Evolutionary conservation across 2,113 vertebrate species (phyloP).

Genomic region (Paedocypris sp.): DNA sequence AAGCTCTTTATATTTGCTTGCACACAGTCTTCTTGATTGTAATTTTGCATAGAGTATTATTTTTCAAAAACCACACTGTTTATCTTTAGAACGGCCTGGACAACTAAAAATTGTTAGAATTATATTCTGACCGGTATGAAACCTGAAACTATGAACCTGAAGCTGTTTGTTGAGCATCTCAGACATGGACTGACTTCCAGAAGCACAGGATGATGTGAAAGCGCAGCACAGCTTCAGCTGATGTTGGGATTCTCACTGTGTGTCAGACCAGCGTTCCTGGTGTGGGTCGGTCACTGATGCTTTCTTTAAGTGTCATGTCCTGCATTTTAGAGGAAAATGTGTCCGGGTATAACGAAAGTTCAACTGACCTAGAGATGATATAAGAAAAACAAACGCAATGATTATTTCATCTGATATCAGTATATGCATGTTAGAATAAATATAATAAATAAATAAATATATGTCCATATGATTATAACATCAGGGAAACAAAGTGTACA

Average conservation of each 20-base stretch:
- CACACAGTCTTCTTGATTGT: conserved; percentile 12
- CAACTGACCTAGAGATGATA: conserved; percentile 54
- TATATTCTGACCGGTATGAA: too few species aligned
- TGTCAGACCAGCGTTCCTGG: conserved; percentile 73
- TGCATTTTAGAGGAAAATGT: conserved; percentile 58
- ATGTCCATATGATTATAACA: too few species aligned
- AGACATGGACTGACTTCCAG: not conserved
- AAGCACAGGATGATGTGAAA: not conserved
- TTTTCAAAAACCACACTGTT: not conserved
- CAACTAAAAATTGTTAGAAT: too few species aligned
- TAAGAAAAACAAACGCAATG: not conserved
- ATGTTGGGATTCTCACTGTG: conserved; percentile 1
- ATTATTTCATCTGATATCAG: too few species aligned
- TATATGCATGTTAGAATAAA: too few species aligned
- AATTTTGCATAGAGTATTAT: conserved; percentile 30
- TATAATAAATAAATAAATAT: too few species aligned
- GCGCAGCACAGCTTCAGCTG: not conserved
- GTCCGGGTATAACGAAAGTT: conserved; percentile 59
- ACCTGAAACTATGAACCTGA: too few species aligned
- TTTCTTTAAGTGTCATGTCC: conserved; percentile 59
- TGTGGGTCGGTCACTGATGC: conserved; percentile 54
- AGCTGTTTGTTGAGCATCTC: not conserved
- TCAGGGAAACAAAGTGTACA: too few species aligned
- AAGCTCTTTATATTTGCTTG: not conserved
- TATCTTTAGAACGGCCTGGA: too few species aligned